These are phyloP conservation scores for Sylvicapra grimmia DNA, from an alignment of 2,113 vertebrate genomes.

Conservation along the genomic window DNA sequence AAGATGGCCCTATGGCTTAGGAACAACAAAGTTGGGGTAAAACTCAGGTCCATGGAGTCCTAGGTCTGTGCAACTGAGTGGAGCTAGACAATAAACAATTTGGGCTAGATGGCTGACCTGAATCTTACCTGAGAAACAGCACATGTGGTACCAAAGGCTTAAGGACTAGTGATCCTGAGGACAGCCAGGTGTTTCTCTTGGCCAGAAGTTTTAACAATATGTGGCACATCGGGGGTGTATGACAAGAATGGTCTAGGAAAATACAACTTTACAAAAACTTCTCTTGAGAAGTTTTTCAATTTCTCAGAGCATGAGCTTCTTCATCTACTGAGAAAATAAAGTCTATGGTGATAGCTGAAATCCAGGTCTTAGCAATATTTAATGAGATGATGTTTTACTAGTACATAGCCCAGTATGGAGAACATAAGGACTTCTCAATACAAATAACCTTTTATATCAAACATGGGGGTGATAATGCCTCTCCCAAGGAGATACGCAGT, in stretches of 20 bases:
- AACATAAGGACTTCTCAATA: background rate
- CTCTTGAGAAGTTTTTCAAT: background rate
- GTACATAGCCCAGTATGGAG: background rate
- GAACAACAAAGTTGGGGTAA: background rate
- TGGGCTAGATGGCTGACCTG: background rate
- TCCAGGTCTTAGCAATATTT: constrained; percentile 4
- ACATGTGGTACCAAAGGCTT: background rate
- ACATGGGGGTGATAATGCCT: background rate
- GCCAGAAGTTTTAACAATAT: background rate
- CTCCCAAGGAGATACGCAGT: background rate
- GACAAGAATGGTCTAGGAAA: background rate
- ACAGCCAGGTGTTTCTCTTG: background rate
- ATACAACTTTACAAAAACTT: background rate
- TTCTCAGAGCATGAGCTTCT: background rate
- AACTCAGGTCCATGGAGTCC: background rate
- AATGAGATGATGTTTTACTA: background rate
- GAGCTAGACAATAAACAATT: background rate
- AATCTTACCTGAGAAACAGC: background rate
- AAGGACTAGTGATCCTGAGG: background rate
- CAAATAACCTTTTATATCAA: constrained; percentile 40
- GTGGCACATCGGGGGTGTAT: background rate
- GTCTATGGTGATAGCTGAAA: background rate
- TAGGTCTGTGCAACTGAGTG: background rate
- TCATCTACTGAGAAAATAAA: background rate
- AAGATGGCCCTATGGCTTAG: background rate